Percentiles rank a stretch among this genome's conserved stretches.
These are phyloP conservation scores for Stigmatopora nigra DNA, from an alignment of 2,113 vertebrate species.

Conservation along the genomic window DNA sequence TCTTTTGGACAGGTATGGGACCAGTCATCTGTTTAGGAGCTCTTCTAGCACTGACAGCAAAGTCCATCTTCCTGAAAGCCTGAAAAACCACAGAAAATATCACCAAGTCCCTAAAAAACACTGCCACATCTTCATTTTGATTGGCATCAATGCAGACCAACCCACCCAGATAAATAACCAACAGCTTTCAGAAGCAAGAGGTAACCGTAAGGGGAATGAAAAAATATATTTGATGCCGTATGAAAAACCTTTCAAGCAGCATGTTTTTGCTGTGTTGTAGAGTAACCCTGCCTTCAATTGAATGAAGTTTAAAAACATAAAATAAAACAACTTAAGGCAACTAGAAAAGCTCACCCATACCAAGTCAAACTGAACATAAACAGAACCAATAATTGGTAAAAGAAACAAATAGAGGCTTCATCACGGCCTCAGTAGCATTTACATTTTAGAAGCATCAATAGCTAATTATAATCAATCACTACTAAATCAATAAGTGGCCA, in stretches of 20 bases:
- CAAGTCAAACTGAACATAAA: constrained; percentile 25
- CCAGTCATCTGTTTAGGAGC: constrained; percentile 91
- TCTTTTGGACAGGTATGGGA: constrained; percentile 69
- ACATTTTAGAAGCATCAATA: constrained; percentile 11
- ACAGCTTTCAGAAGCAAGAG: constrained; percentile 19
- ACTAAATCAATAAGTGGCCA: constrained; percentile 9
- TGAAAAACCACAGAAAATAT: constrained; percentile 31
- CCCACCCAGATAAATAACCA: constrained; percentile 25
- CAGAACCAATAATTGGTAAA: constrained; percentile 9
- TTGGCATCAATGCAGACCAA: constrained; percentile 31
- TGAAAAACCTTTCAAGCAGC: constrained; percentile 27
- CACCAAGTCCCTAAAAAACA: constrained; percentile 47
- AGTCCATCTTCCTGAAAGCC: constrained; percentile 16
- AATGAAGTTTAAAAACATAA: not conserved
- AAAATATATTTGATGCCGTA: constrained; percentile 38
- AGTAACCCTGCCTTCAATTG: constrained; percentile 9
- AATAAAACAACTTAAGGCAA: constrained; percentile 4
- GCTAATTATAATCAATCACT: constrained; percentile 49
- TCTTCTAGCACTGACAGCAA: constrained; percentile 17
- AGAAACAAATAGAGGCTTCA: constrained; percentile 4
- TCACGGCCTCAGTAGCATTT: constrained; percentile 13
- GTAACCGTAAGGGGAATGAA: constrained; percentile 17
- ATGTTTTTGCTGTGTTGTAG: constrained; percentile 21
- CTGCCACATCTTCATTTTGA: constrained; percentile 52
- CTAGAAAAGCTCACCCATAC: constrained; percentile 55